phyloP scores from a whole-genome alignment of 1,140 invertebrate species.

The Leptinotarsa undecemlineata region DNA sequence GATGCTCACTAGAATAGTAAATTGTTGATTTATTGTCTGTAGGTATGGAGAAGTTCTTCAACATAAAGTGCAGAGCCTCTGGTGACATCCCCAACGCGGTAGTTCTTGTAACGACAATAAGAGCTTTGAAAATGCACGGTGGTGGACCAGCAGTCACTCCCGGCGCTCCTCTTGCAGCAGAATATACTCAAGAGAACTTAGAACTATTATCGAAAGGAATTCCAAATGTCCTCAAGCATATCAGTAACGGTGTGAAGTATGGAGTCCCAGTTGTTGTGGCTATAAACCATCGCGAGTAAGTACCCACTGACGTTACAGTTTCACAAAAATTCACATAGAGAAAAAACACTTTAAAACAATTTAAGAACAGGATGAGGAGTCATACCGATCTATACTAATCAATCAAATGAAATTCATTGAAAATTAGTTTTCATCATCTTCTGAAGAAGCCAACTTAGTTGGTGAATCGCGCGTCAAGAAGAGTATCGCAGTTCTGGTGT shows the following conservation, averaged over 20 bases:
- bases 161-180: constrained; percentile 79
- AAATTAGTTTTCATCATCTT: too few species aligned
- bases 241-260: constrained; percentile 88
- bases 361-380: too few species aligned
- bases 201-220: constrained; percentile 87
- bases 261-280: constrained; percentile 95
- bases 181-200: constrained; percentile 88
- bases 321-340: not conserved
- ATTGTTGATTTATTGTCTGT: constrained; percentile 4
- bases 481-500: too few species aligned
- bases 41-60: constrained; percentile 98
- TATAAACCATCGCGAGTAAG: constrained; percentile 86
- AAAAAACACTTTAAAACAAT: too few species aligned
- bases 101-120: constrained; percentile 90
- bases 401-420: too few species aligned
- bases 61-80: constrained; percentile 96
- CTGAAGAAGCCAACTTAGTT: too few species aligned
- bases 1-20: too few species aligned
- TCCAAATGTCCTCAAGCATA: constrained; percentile 91
- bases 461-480: too few species aligned
- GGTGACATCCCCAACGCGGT: constrained; percentile 85
- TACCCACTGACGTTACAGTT: constrained; percentile 31
- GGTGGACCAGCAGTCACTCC: constrained; percentile 88
- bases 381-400: too few species aligned
- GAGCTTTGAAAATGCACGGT: constrained; percentile 98